Evolutionary conservation across 2,888 invertebrate genomes (phyloP), one percentile per base, ranked within the genome.

Genomic region (Mythimna vitellina): DNA sequence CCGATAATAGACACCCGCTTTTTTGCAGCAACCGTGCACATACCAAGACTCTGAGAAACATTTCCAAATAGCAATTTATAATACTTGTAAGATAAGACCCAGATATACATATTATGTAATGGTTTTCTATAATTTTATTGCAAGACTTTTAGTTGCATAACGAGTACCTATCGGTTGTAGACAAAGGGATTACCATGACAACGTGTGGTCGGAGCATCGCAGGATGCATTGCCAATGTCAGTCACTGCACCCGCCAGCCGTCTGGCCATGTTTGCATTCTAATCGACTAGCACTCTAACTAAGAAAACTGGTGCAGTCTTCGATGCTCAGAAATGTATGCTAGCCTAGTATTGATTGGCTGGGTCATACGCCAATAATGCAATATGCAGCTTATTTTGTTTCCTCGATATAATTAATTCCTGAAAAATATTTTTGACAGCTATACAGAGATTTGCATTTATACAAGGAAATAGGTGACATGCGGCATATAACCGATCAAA

Each of bases 111-210:
- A 12, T 6, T 35, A 42, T 46, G 22, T 20, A 12, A 12, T n/a
- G 20, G 17, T 53, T 63, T 9, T 46, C 35, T 25, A 63, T 46
- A 53, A 42, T 7, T 35, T 17, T 14, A 46, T n/a, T 46, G 32
- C 12, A 46, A 63, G 51, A 14, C 42, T 32, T 25, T 42, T 57
- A 22, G 25, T 8, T 32, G 29, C 29, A 53, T 29, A 46, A 46
- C 20, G 3, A 53, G 32, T n/a, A 32, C 35, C 35, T 35, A n/a
- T 51, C 51, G 25, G 42, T 32, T 22, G 60, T 29, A 56, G 14
- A 69, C 69, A 71, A 65, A 67, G 46, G 20, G 6, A 73, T 84
- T 69, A 71, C 61, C 70, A 78, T 75, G 64, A 75, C 65, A 71
- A 84, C 66, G 51, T 32, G 8, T 17, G n/a, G 57, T 56, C 46